Base-by-base conservation (phyloP, 2,888 invertebrate genomes). In the Synergus laeviventris region DNA sequence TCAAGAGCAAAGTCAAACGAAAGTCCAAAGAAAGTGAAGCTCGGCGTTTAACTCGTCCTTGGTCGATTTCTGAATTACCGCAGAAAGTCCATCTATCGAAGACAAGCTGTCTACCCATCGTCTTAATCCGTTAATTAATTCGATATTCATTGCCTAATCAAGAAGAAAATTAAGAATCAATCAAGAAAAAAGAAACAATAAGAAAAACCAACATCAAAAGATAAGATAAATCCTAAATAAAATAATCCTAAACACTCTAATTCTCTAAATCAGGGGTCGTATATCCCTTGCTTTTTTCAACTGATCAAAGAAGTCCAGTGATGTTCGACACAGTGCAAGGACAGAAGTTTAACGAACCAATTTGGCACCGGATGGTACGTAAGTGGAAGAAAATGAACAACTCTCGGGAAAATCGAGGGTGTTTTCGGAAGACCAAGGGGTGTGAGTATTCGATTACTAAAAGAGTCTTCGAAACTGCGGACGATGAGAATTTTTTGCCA, bases 351-450 rank as follows among this genome's bases (percentile, higher is more conserved):
- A 38, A 64, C 38, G 38, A 64, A 24, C 14, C 38, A 64, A 64
- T 64, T 64, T 64, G 64, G 64, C 64, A n/a, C 31, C 64, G 64
- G 16, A 64, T 64, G 16, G 64, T 18, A 18, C 64, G 64, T 64
- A 16, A 31, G 64, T 64, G 64, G n/a, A 21, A 21, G 64, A 38
- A 64, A 64, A 64, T 64, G 64, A 64, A 31, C 14, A 31, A 39
- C 64, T 36, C 36, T 16, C n/a, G 16, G 39, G 11, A 39, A 39
- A n/a, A n/a, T 4, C 36, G 2, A 64, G 39, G n/a, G 36, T 36
- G 18, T 36, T 36, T 39, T 39, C 18, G 21, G n/a, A 38, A 39
- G 38, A 8, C 16, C 11, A 39, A 18, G n/a, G 18, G n/a, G 39
- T 39, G 38, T 39, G 64, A 64, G 64, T 64, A 64, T 64, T 64